Evolutionary conservation across 2,113 vertebrate species (phyloP).

Genomic region (Vicugna pacos): DNA sequence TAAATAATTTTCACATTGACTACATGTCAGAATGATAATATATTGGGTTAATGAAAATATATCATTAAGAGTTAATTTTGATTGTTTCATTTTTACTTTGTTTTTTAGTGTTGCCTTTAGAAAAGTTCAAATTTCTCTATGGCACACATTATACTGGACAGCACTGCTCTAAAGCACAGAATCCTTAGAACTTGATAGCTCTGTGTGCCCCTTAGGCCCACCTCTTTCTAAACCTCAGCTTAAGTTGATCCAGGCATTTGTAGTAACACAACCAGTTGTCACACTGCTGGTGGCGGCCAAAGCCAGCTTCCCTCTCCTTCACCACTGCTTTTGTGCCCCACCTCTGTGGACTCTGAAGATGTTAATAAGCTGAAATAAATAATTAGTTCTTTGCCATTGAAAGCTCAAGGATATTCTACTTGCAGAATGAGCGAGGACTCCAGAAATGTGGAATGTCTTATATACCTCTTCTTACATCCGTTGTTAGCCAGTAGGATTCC

Average conservation of each 20-base stretch:
- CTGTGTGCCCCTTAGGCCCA: neutral
- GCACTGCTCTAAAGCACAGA: neutral
- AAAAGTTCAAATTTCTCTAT: neutral
- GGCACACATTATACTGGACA: neutral
- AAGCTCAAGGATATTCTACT: conserved; percentile 71
- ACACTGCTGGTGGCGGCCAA: neutral
- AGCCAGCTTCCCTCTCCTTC: neutral
- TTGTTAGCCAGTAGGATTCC: conserved; percentile 75
- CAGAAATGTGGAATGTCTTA: conserved; percentile 53
- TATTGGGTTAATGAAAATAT: neutral
- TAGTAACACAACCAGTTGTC: neutral
- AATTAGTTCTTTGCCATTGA: conserved; percentile 68
- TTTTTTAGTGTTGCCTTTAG: neutral
- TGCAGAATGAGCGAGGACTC: conserved; percentile 73
- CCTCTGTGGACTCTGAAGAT: conserved; percentile 66
- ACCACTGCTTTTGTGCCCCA: neutral
- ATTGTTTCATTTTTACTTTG: neutral
- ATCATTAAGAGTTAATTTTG: conserved; percentile 25
- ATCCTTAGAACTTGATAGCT: neutral
- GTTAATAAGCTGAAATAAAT: conserved; percentile 74
- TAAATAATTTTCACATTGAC: neutral
- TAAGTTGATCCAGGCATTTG: neutral
- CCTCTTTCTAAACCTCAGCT: neutral
- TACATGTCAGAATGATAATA: neutral
- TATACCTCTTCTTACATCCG: conserved; percentile 73